Evolutionary conservation across 64 coral and sea anemone species (phyloP), one percentile per base, ranked within the genome.

Genomic region (Montipora sp.): DNA sequence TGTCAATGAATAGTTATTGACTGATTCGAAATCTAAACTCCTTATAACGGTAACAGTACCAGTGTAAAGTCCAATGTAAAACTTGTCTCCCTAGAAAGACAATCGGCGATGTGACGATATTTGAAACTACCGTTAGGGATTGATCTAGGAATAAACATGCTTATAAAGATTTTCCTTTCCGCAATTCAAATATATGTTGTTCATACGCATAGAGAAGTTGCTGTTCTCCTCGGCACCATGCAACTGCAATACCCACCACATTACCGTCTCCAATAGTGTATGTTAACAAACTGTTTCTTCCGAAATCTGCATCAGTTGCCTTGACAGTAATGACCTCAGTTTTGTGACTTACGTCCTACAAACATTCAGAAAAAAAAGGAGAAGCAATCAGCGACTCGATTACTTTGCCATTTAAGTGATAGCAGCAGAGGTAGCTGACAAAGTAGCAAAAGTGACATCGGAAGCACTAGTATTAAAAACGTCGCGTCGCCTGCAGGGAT

Each of bases 251-350:
- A 16, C 78, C 78, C 15, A 94, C 95, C 92, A 70, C 60, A 81
- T 97, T 97, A 16, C 95, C 92, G 22, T 74, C 92, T 15, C 8
- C 70, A 21, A 97, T 97, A 12, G 92, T 91, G 49, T 94, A 97
- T n/a, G 77, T 94, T 3, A 97, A 20, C 20, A 94, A 74, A 12
- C 83, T 83, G 14, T 94, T 94, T 7, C 23, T 59, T 7, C 60
- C 13, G 11, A 61, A 80, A 91, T 97, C 95, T 47, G 19, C 89
- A 87, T 97, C 95, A 78, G 78, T 89, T 46, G 95, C 86, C 77
- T 88, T 91, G 9, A 91, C 83, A 36, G 86, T 79, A 15, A 97
- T 94, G 0, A 92, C 92, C 2, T 89, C 86, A 79, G 59, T 87
- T 5, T 23, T 75, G 0, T 67, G 48, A 24, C 50, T 77, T 8